A percentile compares a stretch with the other conserved stretches of the same genome.
These are phyloP conservation scores for Diphyllodes magnificus DNA, from an alignment of 2,113 vertebrate species.

Conservation along the genomic window DNA sequence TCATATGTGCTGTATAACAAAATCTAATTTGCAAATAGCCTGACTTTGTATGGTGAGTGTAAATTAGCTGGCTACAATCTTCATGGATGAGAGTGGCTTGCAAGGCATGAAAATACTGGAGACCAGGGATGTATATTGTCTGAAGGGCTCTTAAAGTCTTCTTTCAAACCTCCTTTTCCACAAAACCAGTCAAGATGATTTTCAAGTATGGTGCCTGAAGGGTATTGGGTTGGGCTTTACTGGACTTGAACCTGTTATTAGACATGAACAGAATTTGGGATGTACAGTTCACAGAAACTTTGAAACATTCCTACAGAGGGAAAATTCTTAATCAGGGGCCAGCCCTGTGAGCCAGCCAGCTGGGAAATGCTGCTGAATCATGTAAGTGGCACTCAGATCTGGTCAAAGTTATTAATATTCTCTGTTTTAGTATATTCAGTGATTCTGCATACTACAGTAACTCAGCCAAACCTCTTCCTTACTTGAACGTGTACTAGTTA, in stretches of 20 bases:
- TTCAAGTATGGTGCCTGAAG: background rate
- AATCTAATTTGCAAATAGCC: background rate
- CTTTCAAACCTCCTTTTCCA: background rate
- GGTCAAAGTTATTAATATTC: background rate
- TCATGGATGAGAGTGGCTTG: background rate
- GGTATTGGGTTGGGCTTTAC: background rate
- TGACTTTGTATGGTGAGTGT: background rate
- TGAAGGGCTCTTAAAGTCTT: background rate
- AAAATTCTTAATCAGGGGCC: background rate
- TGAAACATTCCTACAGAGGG: background rate
- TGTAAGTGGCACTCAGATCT: background rate
- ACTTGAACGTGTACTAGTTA: background rate
- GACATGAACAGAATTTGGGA: background rate
- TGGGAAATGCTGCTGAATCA: background rate
- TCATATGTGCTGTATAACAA: background rate
- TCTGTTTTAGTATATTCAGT: background rate
- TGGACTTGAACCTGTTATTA: background rate
- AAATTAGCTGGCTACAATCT: background rate
- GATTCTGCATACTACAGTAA: background rate
- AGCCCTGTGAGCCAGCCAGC: background rate
- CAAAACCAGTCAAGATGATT: background rate
- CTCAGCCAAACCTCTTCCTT: background rate
- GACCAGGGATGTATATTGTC: rapidly evolving
- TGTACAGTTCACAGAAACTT: background rate
- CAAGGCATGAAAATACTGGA: background rate